Evolutionary conservation across 2,888 invertebrate species (phyloP), one percentile per base, ranked within the genome.

Genomic region (Neoaliturus tenellus): DNA sequence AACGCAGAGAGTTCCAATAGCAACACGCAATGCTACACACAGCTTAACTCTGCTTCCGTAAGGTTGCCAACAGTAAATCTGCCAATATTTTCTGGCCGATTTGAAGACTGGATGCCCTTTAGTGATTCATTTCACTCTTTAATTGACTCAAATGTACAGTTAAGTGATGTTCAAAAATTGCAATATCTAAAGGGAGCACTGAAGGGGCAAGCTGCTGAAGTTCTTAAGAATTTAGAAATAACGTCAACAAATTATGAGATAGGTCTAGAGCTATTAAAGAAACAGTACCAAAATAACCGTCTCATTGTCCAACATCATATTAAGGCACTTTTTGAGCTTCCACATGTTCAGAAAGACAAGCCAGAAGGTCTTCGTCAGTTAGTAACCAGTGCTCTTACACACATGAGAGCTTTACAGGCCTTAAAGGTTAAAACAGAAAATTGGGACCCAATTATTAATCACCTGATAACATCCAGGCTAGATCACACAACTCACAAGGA

Each of bases 161-260:
- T 80, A 25, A 31, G 31, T 14, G 51, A 80, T 6, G 25, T 28
- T 17, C 80, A 80, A 17, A 80, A 80, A 28, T 23, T 80, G 4
- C 51, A 80, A 0, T 80, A 80, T 28, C 25, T 80, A 12, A 80
- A 80, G 51, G 51, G 25, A 28, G 20, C 80, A 25, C 44, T 80
- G 17, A 80, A 80, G 51, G 51, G 80, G 12, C 23, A 80, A 23
- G 80, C 80, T 12, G 8, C 51, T 78, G 78, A 78, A 20, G 48
- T 78, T 12, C 28, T 78, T 23, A 17, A 78, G 25, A 17, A 35
- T 10, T 80, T 80, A n/a, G 80, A 78, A 80, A 31, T 41, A 6
- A 44, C 33, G 6, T 20, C 78, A 10, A 31, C 17, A 28, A 80
- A 80, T 28, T 80, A 80, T 28, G 8, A 48, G 17, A 31, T 80